Percentiles rank a stretch among this genome's conserved stretches.
phyloP scores from a whole-genome alignment of 2,797 vertebrate genomes.

The Microctenopoma steveboyesi region DNA sequence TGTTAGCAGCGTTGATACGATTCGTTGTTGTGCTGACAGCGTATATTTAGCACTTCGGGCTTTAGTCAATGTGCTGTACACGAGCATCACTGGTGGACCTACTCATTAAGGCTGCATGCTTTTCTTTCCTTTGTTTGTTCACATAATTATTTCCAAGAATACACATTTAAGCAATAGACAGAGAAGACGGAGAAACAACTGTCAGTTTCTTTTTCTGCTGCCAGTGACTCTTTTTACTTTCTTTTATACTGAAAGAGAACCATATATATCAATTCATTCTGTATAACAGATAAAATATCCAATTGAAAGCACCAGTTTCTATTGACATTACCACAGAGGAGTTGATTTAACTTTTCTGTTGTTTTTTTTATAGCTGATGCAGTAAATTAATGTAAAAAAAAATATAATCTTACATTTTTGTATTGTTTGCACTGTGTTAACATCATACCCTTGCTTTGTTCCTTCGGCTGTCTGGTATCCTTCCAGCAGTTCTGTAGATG shows the following conservation, averaged over 20 bases:
- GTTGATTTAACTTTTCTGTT: neutral
- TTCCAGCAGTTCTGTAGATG: conserved; percentile 83
- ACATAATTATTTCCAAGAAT: neutral
- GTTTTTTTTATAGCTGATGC: neutral
- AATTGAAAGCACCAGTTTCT: neutral
- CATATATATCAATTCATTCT: neutral
- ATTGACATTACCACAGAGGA: neutral
- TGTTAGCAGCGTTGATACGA: neutral
- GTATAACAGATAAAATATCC: no score
- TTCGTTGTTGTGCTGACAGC: neutral
- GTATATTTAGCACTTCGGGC: no score
- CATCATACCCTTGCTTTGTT: neutral
- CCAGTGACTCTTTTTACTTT: no score
- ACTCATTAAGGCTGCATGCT: no score
- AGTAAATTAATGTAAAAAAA: neutral
- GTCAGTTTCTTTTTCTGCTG: no score
- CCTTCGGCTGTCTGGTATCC: conserved; percentile 44
- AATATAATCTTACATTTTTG: neutral
- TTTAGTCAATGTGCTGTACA: no score
- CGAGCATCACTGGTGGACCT: no score
- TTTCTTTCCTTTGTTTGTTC: no score
- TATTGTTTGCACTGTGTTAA: neutral
- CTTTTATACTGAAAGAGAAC: no score
- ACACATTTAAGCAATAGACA: neutral
- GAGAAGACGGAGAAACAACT: neutral